Evolutionary conservation across 2,113 vertebrate species (phyloP), one percentile per base, ranked within the genome.

Genomic region (Peucedramus taeniatus): DNA sequence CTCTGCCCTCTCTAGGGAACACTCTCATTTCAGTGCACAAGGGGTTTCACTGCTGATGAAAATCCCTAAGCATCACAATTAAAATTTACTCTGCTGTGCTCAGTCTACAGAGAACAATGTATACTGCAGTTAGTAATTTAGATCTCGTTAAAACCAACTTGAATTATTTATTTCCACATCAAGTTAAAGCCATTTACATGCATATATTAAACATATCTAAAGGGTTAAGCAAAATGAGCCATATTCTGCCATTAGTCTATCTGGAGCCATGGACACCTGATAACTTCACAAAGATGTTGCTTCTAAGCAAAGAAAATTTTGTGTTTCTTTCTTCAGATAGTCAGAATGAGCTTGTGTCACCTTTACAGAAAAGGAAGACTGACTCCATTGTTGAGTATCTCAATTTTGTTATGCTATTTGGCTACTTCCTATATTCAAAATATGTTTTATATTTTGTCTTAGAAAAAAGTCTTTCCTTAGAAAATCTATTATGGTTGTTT

Each of bases 61-160:
- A 89, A 96, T 94, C 90, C 86, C 78, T 81, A 64, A 95, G 45
- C 44, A 64, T 76, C 74, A 70, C 89, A 95, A 92, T 92, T 95
- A 91, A 93, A 95, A 96, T 94, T 76, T 80, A 47, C 50, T 95
- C 59, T 79, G 57, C 88, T 94, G 63, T 71, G 66, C 81, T 89
- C 57, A 75, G 54, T 74, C 47, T 69, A 30, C 0, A 1, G 81
- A 88, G 57, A 94, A 78, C 23, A 89, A 74, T 61, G n/a, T 53
- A 37, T 60, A 77, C 77, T 92, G 35, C 44, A 80, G 69, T 72
- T 60, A 83, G 87, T 79, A 77, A 93, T 93, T 81, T 69, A 89
- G 45, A 72, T 65, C 84, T 92, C 15, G 8, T 86, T 92, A 94
- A 87, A 94, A 74, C 12, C 39, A 80, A 57, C 39, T 63, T 53